phyloP scores from a whole-genome alignment of 2,113 vertebrate species.

The Felis catus region DNA sequence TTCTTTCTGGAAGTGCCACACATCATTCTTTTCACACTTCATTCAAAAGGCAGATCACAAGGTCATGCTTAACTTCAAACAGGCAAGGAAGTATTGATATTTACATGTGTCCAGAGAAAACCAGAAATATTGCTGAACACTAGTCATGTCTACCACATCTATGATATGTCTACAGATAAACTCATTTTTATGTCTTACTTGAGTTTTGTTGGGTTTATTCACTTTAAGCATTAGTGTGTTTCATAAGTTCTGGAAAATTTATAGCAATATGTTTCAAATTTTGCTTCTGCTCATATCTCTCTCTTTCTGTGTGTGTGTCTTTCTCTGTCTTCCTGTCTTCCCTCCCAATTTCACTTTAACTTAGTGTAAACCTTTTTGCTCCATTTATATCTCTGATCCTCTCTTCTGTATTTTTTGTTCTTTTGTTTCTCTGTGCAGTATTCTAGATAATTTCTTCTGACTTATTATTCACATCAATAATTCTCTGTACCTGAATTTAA shows the following conservation, averaged over 20 bases:
- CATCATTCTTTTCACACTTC: neutral
- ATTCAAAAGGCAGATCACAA: neutral
- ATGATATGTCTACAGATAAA: neutral
- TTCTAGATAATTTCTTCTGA: neutral
- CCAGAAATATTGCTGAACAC: neutral
- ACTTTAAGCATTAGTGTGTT: neutral
- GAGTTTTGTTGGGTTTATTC: neutral
- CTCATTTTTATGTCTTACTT: neutral
- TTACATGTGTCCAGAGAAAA: neutral
- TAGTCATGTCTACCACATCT: neutral
- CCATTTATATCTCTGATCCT: neutral
- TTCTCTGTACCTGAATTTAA: neutral
- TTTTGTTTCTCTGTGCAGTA: neutral
- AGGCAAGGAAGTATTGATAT: neutral
- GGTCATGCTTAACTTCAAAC: neutral
- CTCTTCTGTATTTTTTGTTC: neutral
- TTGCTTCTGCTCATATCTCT: neutral
- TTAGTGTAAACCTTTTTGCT: neutral
- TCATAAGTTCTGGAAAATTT: neutral
- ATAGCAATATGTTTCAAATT: neutral
- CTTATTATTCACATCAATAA: neutral
- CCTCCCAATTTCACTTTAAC: neutral
- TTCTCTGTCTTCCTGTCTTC: neutral
- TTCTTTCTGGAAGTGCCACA: neutral
- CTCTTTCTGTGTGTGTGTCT: neutral